Evolutionary conservation across 1,140 invertebrate genomes (phyloP).

Genomic region (Cephus cinctus): DNA sequence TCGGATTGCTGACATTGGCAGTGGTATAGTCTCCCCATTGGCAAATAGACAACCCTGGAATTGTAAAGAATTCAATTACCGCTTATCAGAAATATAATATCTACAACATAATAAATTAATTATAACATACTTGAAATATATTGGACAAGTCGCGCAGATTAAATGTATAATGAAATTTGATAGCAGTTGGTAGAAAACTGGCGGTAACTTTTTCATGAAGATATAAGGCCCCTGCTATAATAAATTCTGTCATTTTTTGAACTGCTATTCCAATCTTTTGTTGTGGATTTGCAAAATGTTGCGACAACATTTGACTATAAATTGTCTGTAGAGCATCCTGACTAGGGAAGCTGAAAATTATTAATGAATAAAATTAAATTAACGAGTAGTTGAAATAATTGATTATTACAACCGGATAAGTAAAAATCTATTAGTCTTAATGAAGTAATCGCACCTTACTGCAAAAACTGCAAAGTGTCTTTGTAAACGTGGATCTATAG

Average conservation of each 20-base stretch:
- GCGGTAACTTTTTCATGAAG: slow-evolving; percentile 76
- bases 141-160: slow-evolving; percentile 92
- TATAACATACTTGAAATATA: slow-evolving; percentile 72
- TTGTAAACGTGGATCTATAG: slow-evolving; percentile 88
- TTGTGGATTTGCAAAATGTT: slow-evolving; percentile 69
- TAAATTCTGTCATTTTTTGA: slow-evolving; percentile 57
- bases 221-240: slow-evolving; percentile 72
- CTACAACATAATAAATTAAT: not conserved
- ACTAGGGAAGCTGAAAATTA: slow-evolving; percentile 72
- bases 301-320: slow-evolving; percentile 77
- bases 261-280: slow-evolving; percentile 68
- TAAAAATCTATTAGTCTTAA: slow-evolving; percentile 6
- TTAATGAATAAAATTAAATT: slow-evolving; percentile 3
- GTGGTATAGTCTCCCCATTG: slow-evolving; percentile 73
- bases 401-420: slow-evolving; percentile 7
- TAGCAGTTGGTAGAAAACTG: slow-evolving; percentile 85
- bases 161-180: slow-evolving; percentile 95
- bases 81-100: too few relatives aligned
- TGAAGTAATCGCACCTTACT: slow-evolving; percentile 66
- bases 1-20: slow-evolving; percentile 69
- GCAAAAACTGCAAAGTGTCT: slow-evolving; percentile 93
- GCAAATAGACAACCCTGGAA: slow-evolving; percentile 85
- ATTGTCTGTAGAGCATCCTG: slow-evolving; percentile 80
- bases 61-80: too few relatives aligned
- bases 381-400: slow-evolving; percentile 2